Evolutionary conservation across 2,797 vertebrate species (phyloP), one percentile per base, ranked within the genome.

Genomic region (Phalloptychus januarius): DNA sequence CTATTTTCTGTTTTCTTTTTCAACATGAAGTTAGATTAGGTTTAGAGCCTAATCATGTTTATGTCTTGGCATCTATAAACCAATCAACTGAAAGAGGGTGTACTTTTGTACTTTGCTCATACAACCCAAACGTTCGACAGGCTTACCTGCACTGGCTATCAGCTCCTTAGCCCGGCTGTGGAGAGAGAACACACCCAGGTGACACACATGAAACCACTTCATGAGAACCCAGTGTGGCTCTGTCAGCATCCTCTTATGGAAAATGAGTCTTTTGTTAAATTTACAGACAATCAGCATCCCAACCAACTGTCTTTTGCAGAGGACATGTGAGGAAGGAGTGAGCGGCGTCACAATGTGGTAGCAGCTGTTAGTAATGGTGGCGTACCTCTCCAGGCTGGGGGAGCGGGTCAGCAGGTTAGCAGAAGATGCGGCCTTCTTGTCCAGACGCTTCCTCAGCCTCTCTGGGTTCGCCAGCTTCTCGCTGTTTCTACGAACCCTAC

Each of bases 401-500:
- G 96, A 97, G 76, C 95, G 94, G 33, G 91, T 82, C 2, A 98
- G 94, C 70, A 98, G 95, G 92, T 97, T 97, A 72, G 96, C 94
- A 0, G 96, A 95, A 71, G 97, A 98, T 0, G 94, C 95, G 0
- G 97, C 96, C 91, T 97, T 98, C 86, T 95, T 96, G 75, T 96
- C 95, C 83, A 98, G 95, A 15, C 94, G 95, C 88, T 96, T 96
- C 72, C 95, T 96, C 46, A 88, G 92, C 81, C 89, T 93, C n/a
- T 96, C 96, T 18, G 83, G 88, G 42, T 83, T 95, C 36, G 78
- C 80, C 50, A 96, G 87, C 45, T 96, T 97, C 80, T 97, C 97
- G n/a, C 96, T 98, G 92, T 96, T 97, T 84, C 96, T 95, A 4
- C 96, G 94, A 28, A 96, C 89, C 89, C 97, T 98, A 82, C 7